Evolutionary conservation across 2,888 invertebrate species (phyloP), one percentile per base, ranked within the genome.

Genomic region (Notocelia uddmanniana): DNA sequence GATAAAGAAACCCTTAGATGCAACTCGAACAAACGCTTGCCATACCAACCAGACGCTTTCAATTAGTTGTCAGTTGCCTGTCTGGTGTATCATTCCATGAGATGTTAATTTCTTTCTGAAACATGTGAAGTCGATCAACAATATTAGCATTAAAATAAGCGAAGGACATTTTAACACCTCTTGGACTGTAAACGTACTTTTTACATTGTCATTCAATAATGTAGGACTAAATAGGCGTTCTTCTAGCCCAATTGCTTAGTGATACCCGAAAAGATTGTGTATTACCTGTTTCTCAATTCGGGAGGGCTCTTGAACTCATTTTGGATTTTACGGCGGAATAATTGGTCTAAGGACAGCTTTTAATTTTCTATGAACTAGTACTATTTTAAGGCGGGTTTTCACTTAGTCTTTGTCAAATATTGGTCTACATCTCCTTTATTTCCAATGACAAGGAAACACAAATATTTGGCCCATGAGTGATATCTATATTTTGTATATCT

Each of bases 81-180:
- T 6, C n/a, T n/a, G n/a, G 8, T 45, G n/a, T 45, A n/a, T n/a
- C 45, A 45, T n/a, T n/a, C 45, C 45, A 45, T n/a, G n/a, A 45
- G 45, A 13, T 45, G 45, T 45, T 45, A 45, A 45, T 45, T n/a
- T 45, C n/a, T 45, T n/a, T n/a, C 45, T n/a, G 45, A 45, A 45
- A 45, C 45, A 41, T 41, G 45, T 41, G 41, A 41, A 11, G 13
- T 41, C 5, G 15, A 41, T 41, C 5, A 15, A 41, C 15, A 41
- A 41, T n/a, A 5, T 6, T n/a, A 45, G 45, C n/a, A 41, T n/a
- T 45, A n/a, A 45, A 45, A 45, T 3, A 37, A 13, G 13, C 6
- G n/a, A 15, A n/a, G 0, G 45, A 1, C 8, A 45, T 45, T n/a
- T 45, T 45, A 41, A 45, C n/a, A 45, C 6, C 45, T 45, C 41